Evolutionary conservation across 1,140 invertebrate species (phyloP).

Genomic region (Lucilia sericata): DNA sequence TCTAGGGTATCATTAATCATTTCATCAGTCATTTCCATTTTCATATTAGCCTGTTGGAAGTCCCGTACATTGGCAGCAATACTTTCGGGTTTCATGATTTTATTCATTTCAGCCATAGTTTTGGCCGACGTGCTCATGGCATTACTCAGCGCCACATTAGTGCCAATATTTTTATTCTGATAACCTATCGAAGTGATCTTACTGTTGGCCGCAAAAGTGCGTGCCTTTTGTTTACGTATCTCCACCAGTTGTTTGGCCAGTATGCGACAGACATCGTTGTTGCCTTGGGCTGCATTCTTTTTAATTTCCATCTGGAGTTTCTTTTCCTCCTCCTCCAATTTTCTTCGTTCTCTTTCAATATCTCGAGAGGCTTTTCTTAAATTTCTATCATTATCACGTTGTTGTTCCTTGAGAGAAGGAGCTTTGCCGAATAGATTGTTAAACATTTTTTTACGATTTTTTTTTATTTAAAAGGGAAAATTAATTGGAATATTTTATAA

Average conservation of each 20-base stretch:
- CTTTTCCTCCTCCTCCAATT: slow-evolving; percentile 89
- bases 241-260: slow-evolving; percentile 91
- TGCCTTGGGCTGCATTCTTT: slow-evolving; percentile 86
- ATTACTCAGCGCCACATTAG: slow-evolving; percentile 86
- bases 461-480: neutral
- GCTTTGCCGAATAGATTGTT: slow-evolving; percentile 71
- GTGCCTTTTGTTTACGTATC: slow-evolving; percentile 87
- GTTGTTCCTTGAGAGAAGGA: slow-evolving; percentile 77
- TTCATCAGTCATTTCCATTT: slow-evolving; percentile 96
- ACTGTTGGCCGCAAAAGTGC: slow-evolving; percentile 81
- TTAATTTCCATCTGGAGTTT: slow-evolving; percentile 93
- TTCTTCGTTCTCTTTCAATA: slow-evolving; percentile 82
- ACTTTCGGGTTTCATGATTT: slow-evolving; percentile 86
- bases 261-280: slow-evolving; percentile 84
- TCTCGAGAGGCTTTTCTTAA: slow-evolving; percentile 84
- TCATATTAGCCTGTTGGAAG: slow-evolving; percentile 84
- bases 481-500: neutral
- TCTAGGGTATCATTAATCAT: slow-evolving; percentile 94
- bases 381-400: slow-evolving; percentile 83
- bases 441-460: slow-evolving; percentile 54
- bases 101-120: slow-evolving; percentile 90
- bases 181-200: slow-evolving; percentile 83
- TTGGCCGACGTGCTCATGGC: slow-evolving; percentile 89
- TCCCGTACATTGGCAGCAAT: slow-evolving; percentile 84
- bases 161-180: slow-evolving; percentile 89